A percentile compares a stretch with the other conserved stretches of the same genome.
These are phyloP conservation scores for Austrolebias charrua DNA, from an alignment of 2,797 vertebrate genomes.

Conservation along the genomic window DNA sequence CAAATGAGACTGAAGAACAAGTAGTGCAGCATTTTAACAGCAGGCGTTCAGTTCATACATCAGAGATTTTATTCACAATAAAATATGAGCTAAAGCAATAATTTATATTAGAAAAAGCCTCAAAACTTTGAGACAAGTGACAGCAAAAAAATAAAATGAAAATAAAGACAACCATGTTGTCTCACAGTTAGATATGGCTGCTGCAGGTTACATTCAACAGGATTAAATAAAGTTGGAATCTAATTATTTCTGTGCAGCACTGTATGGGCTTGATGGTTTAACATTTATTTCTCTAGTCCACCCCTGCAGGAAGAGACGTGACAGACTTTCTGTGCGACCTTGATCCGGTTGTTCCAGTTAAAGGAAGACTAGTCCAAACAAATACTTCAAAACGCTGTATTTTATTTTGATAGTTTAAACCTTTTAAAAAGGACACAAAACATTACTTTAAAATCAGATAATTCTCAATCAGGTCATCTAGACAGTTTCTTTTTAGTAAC, in stretches of 20 bases:
- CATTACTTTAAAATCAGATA: background rate
- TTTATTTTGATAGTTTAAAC: constrained; percentile 2
- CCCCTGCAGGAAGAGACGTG: too few relatives aligned
- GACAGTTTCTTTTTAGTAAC: too few relatives aligned
- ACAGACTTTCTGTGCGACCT: background rate
- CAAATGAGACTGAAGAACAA: constrained; percentile 15
- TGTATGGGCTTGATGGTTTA: too few relatives aligned
- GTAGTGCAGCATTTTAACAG: constrained; percentile 37
- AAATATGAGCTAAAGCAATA: constrained; percentile 25
- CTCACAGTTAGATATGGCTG: constrained; percentile 8
- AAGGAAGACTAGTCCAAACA: too few relatives aligned
- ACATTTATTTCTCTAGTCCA: too few relatives aligned
- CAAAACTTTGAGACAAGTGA: background rate
- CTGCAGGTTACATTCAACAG: constrained; percentile 19
- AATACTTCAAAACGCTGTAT: background rate
- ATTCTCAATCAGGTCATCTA: too few relatives aligned
- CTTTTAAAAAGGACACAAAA: background rate
- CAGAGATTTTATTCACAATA: constrained; percentile 30
- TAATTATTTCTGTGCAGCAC: constrained; percentile 2
- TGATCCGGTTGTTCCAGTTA: constrained; percentile 3
- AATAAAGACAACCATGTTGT: background rate
- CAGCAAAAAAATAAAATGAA: background rate
- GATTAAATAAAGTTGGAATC: constrained; percentile 4
- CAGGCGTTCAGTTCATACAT: constrained; percentile 23
- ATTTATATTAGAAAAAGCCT: constrained; percentile 11